Conservation (phyloP, 2,797 vertebrate genomes). For the Pseudotriccus pelzelni region DNA sequence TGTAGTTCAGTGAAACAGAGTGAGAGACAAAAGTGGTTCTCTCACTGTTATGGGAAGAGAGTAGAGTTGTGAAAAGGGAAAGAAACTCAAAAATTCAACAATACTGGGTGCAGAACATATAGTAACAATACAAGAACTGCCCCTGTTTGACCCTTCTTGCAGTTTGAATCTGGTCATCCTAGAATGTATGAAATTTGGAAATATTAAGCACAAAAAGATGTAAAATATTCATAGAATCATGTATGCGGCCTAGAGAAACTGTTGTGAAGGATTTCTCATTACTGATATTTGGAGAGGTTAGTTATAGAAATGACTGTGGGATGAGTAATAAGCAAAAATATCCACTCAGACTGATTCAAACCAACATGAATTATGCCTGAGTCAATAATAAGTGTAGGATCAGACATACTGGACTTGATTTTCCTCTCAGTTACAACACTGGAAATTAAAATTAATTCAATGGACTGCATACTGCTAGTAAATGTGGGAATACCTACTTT, state of each 20-base stretch:
- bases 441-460: constrained; percentile 17
- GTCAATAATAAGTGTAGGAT: constrained; percentile 8
- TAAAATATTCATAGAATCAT: background rate
- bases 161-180: background rate
- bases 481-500: background rate
- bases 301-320: constrained; percentile 7
- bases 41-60: background rate
- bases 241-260: background rate
- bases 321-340: constrained; percentile 46
- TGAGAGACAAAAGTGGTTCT: background rate
- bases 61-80: background rate
- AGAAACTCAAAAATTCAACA: background rate
- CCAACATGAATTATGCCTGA: constrained; percentile 21
- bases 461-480: background rate
- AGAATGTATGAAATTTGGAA: background rate
- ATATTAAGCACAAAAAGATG: background rate
- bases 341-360: constrained; percentile 37
- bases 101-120: background rate
- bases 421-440: background rate
- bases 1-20: background rate
- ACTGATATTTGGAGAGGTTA: constrained; percentile 17
- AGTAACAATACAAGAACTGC: background rate
- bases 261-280: background rate
- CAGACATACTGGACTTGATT: constrained; percentile 12
- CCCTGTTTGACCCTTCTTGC: background rate